phyloP scores from a whole-genome alignment of 2,113 vertebrate genomes.

The Perccottus glenii region DNA sequence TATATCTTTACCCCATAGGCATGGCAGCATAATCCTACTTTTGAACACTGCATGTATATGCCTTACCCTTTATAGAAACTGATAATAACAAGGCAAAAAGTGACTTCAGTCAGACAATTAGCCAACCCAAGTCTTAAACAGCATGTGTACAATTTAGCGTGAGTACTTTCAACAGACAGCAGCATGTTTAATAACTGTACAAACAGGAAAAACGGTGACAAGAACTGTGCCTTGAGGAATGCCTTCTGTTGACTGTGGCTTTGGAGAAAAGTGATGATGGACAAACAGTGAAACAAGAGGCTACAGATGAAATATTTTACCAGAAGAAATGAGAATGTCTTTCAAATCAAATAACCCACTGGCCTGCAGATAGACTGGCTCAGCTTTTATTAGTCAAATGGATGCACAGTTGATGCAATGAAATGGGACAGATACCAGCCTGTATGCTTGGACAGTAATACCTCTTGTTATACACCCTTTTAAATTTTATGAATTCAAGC shows the following conservation, averaged over 20 bases:
- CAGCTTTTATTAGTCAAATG: constrained; percentile 2
- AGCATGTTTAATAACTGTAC: constrained; percentile 33
- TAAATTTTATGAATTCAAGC: constrained; percentile 8
- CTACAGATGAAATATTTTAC: constrained; percentile 44
- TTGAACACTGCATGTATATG: constrained; percentile 38
- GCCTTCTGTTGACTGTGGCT: constrained; percentile 41
- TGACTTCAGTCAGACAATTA: not conserved
- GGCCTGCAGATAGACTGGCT: not conserved
- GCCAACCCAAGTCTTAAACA: constrained; percentile 1
- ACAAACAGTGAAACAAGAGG: constrained; percentile 13
- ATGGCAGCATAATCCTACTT: constrained; percentile 47
- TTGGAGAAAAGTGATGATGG: constrained; percentile 27
- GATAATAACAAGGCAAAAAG: constrained; percentile 39
- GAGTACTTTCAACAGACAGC: constrained; percentile 16
- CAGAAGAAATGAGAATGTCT: constrained; percentile 39
- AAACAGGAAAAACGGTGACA: constrained; percentile 31
- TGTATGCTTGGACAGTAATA: not conserved
- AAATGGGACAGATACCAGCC: not conserved
- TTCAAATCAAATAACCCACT: constrained; percentile 17
- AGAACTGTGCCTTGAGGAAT: constrained; percentile 32
- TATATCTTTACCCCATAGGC: constrained; percentile 68
- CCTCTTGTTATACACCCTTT: not conserved
- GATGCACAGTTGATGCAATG: constrained; percentile 19
- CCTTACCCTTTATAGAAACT: constrained; percentile 44
- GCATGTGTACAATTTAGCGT: constrained; percentile 6